Evolutionary conservation across 1,140 invertebrate species (phyloP).

Genomic region (Pseudomyrmex dendroicus): DNA sequence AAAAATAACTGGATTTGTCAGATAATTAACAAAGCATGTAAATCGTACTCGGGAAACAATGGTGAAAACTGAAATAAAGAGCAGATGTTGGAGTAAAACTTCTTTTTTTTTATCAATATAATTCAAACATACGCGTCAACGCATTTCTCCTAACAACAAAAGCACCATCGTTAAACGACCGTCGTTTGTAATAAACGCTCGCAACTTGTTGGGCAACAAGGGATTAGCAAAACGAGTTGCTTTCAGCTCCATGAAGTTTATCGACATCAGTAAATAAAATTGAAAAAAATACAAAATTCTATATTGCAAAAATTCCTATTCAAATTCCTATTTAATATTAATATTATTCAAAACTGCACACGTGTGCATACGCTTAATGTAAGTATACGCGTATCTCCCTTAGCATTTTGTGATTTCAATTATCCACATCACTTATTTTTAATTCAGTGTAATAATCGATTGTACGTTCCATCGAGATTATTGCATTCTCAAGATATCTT

Average conservation of each 20-base stretch:
- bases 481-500: constrained; percentile 40
- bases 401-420: constrained; percentile 25
- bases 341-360: constrained; percentile 6
- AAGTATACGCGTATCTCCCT: background rate
- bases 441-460: constrained; percentile 62
- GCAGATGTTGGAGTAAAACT: constrained; percentile 56
- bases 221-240: constrained; percentile 18
- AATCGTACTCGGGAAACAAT: constrained; percentile 22
- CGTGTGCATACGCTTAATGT: background rate
- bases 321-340: constrained; percentile 12
- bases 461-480: constrained; percentile 51
- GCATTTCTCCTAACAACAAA: constrained; percentile 52
- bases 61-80: background rate
- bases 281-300: constrained; percentile 23
- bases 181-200: constrained; percentile 42
- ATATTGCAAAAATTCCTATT: constrained; percentile 7
- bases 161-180: constrained; percentile 38
- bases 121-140: constrained; percentile 61
- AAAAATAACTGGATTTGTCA: background rate
- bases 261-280: constrained; percentile 36
- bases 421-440: constrained; percentile 44
- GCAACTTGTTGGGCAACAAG: constrained; percentile 41
- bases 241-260: constrained; percentile 5
- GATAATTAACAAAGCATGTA: constrained; percentile 20
- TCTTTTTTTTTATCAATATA: constrained; percentile 58